Evolutionary conservation across 2,888 invertebrate species (phyloP).

Genomic region (Lepidochrysops patricia): DNA sequence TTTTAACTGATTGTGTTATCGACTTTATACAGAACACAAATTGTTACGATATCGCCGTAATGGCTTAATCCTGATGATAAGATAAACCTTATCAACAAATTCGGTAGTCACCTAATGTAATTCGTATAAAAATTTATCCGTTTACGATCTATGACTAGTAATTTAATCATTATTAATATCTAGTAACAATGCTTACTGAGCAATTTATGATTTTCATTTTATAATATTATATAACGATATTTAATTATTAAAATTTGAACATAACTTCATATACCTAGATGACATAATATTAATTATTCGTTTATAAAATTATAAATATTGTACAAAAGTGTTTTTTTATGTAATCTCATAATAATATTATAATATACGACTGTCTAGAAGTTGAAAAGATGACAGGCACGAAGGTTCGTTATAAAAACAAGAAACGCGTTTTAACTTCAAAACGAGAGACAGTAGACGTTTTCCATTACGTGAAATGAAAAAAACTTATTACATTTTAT

Average conservation of each 20-base stretch:
- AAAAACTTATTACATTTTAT: conserved; percentile 14
- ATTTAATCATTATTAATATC: no score
- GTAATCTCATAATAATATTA: no score
- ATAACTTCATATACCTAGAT: no score
- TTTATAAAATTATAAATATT: not conserved
- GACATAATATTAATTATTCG: no score
- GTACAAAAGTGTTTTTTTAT: not conserved
- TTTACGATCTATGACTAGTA: no score
- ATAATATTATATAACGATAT: no score
- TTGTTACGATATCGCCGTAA: not conserved
- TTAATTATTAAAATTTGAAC: no score
- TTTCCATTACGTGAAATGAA: conserved; percentile 13
- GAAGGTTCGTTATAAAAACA: not conserved
- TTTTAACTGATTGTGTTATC: not conserved
- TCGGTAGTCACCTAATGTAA: no score
- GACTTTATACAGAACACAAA: not conserved
- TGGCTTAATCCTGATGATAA: not conserved
- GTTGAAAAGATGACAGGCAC: not conserved
- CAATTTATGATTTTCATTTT: no score
- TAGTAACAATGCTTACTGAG: no score
- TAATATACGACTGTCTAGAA: not conserved
- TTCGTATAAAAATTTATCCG: no score
- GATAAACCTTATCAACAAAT: not conserved
- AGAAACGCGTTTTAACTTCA: not conserved
- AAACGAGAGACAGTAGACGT: conserved; percentile 1